Percentiles rank a stretch among this genome's conserved stretches.
Evolutionary conservation across 2,888 invertebrate genomes (phyloP).

Genomic region (Sarcophaga carnaria): DNA sequence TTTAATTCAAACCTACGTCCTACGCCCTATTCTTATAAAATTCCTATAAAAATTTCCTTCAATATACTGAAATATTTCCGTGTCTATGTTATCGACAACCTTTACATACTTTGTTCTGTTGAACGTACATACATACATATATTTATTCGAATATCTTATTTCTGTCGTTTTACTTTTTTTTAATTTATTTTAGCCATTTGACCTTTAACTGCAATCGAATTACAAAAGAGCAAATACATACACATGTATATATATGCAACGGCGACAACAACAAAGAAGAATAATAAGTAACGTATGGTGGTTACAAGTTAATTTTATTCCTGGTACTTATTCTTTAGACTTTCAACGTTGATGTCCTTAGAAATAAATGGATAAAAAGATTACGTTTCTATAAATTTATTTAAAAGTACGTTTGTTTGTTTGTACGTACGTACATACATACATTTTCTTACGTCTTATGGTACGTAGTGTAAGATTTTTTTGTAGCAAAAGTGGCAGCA

Average conservation of each 20-base stretch:
- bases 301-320: constrained; percentile 38
- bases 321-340: neutral
- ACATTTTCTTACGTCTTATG: neutral
- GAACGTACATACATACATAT: too few relatives aligned
- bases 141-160: neutral
- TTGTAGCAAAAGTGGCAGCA: neutral
- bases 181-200: constrained; percentile 48
- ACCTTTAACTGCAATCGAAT: constrained; percentile 40
- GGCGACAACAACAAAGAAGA: neutral
- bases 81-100: neutral
- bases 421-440: neutral
- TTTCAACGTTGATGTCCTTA: constrained; percentile 17
- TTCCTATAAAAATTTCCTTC: too few relatives aligned
- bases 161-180: neutral
- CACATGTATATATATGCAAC: neutral
- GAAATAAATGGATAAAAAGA: constrained; percentile 48
- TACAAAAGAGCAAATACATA: neutral
- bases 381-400: constrained; percentile 48
- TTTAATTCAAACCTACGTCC: too few relatives aligned
- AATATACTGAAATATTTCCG: too few relatives aligned
- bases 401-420: constrained; percentile 4
- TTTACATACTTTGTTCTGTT: neutral
- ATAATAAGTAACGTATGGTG: neutral
- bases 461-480: too few relatives aligned
- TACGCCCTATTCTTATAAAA: too few relatives aligned